Percentiles rank a stretch among this genome's conserved stretches.
Conservation (phyloP, 2,888 invertebrate species). For the Crocallis elinguaria region DNA sequence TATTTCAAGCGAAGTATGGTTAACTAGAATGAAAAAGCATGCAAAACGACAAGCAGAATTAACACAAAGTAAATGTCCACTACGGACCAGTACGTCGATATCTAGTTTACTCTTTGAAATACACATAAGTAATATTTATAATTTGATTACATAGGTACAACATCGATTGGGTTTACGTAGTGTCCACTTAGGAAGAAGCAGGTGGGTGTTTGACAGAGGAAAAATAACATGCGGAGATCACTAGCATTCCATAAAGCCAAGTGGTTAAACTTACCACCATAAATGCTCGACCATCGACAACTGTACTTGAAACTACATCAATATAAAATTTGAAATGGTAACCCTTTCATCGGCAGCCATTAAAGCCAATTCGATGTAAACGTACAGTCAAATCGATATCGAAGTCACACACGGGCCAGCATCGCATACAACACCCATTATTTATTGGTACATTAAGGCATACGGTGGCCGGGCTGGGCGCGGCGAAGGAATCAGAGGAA, state of each 20-base stretch:
- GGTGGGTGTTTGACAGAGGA: conserved; percentile 54
- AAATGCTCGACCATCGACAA: conserved; percentile 81
- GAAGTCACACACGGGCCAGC: conserved; percentile 76
- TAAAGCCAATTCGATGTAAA: conserved; percentile 72
- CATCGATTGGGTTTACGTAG: conserved; percentile 38
- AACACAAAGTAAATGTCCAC: conserved; percentile 52
- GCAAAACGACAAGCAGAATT: conserved; percentile 47
- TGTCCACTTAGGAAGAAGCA: conserved; percentile 64
- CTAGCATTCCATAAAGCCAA: conserved; percentile 66
- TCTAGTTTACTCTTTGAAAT: conserved; percentile 1
- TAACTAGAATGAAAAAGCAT: conserved; percentile 57
- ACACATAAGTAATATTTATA: too few species aligned
- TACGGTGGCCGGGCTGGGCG: conserved; percentile 57
- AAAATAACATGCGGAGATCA: conserved; percentile 52
- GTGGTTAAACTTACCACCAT: conserved; percentile 76
- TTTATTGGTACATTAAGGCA: conserved; percentile 62
- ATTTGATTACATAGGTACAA: conserved; percentile 8
- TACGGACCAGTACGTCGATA: conserved; percentile 33
- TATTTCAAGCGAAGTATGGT: conserved; percentile 41
- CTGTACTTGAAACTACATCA: conserved; percentile 75
- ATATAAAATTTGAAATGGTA: conserved; percentile 73
- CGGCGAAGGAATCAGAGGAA: conserved; percentile 44
- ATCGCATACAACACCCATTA: conserved; percentile 80
- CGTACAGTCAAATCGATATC: conserved; percentile 77
- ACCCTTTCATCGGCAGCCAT: conserved; percentile 83